phyloP scores from a whole-genome alignment of 2,888 invertebrate species.

The Apocheima hispidaria region DNA sequence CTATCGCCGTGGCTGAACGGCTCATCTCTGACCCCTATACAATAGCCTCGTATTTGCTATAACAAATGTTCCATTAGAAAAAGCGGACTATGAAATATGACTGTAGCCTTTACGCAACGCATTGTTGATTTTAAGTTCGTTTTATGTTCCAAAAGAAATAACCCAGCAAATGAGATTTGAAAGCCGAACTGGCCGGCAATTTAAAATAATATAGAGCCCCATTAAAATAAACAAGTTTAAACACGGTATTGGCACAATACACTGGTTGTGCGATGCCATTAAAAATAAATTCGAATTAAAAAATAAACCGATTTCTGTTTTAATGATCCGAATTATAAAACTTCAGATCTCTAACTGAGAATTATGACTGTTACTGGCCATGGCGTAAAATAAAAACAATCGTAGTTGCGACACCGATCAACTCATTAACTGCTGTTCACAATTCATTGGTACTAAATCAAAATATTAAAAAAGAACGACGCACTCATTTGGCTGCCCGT shows the following conservation, averaged over 20 bases:
- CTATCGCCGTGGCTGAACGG: conserved; percentile 50
- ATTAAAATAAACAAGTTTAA: conserved; percentile 38
- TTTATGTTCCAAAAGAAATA: conserved; percentile 37
- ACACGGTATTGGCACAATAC: conserved; percentile 36
- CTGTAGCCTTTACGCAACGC: conserved; percentile 43
- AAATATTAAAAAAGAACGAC: conserved; percentile 70
- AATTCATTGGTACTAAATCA: conserved; percentile 79
- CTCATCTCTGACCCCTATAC: conserved; percentile 65
- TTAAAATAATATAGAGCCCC: conserved; percentile 40
- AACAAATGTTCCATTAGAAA: conserved; percentile 76
- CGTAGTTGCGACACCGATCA: conserved; percentile 68
- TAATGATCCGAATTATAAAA: conserved; percentile 46
- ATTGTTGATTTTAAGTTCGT: conserved; percentile 53
- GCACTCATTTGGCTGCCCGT: conserved; percentile 69
- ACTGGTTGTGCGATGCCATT: conserved; percentile 33
- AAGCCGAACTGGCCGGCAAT: conserved; percentile 40
- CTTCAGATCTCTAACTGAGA: conserved; percentile 52
- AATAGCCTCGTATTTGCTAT: conserved; percentile 72
- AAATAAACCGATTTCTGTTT: conserved; percentile 43
- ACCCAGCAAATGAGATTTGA: conserved; percentile 41
- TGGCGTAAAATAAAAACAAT: conserved; percentile 50
- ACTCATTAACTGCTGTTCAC: conserved; percentile 76
- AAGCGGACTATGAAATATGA: conserved; percentile 72
- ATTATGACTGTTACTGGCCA: conserved; percentile 55
- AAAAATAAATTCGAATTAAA: conserved; percentile 44